A percentile compares a stretch with the other conserved stretches of the same genome.
Evolutionary conservation across 2,113 vertebrate genomes (phyloP).

Genomic region (Uropsilus gracilis): DNA sequence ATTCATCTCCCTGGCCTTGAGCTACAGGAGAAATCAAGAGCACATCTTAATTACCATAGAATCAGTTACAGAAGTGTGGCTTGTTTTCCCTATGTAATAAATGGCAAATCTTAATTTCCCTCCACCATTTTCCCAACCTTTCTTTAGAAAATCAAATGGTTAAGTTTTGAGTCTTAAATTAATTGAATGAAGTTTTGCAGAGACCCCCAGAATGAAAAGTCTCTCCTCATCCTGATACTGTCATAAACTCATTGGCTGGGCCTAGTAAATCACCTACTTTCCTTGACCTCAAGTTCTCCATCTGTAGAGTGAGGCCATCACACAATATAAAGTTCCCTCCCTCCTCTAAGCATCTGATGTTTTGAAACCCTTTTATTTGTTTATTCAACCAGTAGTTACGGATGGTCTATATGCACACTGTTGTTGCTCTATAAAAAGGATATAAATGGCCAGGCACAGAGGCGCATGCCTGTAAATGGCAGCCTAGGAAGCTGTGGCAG

Average conservation of each 20-base stretch:
- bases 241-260: neutral
- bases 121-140: neutral
- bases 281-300: neutral
- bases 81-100: neutral
- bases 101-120: neutral
- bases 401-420: neutral
- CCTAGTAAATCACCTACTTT: neutral
- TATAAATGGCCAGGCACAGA: no score
- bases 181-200: neutral
- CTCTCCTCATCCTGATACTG: neutral
- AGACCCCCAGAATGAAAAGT: neutral
- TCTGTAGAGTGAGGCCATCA: neutral
- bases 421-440: neutral
- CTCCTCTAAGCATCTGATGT: neutral
- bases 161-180: neutral
- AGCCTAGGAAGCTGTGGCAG: no score
- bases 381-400: neutral
- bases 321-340: neutral
- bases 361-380: neutral
- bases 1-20: neutral
- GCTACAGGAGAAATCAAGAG: neutral
- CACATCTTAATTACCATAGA: neutral
- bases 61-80: neutral
- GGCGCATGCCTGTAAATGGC: no score
- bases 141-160: neutral